These are phyloP conservation scores for Apotomis turbidana DNA, from an alignment of 2,888 invertebrate species.

Conservation along the genomic window DNA sequence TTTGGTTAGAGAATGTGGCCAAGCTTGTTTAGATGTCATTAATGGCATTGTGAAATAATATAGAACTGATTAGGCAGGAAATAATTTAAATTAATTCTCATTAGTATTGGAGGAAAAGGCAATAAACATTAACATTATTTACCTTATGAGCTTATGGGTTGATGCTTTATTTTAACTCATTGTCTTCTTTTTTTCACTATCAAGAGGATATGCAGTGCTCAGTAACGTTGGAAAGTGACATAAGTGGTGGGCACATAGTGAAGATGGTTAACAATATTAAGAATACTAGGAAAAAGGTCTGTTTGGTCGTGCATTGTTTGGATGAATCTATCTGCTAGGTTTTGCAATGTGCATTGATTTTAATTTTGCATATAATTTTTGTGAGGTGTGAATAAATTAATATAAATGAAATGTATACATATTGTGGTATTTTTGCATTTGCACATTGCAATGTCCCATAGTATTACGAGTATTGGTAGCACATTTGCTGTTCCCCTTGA, in stretches of 20 bases:
- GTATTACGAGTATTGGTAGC: conserved; percentile 68
- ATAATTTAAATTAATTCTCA: conserved; percentile 23
- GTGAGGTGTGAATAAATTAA: conserved; percentile 18
- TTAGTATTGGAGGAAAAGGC: conserved; percentile 28
- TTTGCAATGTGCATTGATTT: conserved; percentile 31
- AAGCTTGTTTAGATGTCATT: conserved; percentile 10
- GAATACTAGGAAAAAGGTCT: conserved; percentile 79
- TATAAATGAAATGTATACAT: background rate
- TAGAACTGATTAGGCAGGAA: conserved; percentile 24
- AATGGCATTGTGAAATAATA: conserved; percentile 19
- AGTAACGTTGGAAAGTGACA: conserved; percentile 73
- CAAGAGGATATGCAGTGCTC: conserved; percentile 82
- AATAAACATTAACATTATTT: conserved; percentile 20
- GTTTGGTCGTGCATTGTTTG: conserved; percentile 57
- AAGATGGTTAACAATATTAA: conserved; percentile 77
- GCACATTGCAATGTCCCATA: conserved; percentile 36
- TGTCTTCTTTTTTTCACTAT: conserved; percentile 66
- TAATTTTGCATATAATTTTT: conserved; percentile 8
- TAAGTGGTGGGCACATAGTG: conserved; percentile 73
- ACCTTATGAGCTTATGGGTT: conserved; percentile 24
- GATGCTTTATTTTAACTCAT: conserved; percentile 31
- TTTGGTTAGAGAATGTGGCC: background rate
- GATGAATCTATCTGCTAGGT: conserved; percentile 64
- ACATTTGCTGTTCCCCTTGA: conserved; percentile 58
- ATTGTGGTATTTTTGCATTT: conserved; percentile 14